phyloP scores from a whole-genome alignment of 2,797 vertebrate genomes.

The Scomberomorus guttatus region DNA sequence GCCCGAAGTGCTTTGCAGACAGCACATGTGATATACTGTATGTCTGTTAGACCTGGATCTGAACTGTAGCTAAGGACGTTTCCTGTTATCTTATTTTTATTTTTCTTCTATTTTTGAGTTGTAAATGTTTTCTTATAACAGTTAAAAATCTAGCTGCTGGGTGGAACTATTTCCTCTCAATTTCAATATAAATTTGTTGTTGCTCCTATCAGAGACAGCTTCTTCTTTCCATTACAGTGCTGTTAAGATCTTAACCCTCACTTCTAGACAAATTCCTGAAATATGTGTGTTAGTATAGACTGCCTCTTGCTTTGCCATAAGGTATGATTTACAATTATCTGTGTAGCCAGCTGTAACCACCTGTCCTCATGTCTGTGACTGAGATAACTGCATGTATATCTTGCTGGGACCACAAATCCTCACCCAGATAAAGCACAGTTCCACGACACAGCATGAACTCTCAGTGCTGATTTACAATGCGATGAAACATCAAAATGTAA shows the following conservation, averaged over 20 bases:
- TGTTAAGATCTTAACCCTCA: background rate
- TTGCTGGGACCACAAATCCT: background rate
- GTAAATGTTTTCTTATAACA: background rate
- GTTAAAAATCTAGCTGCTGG: background rate
- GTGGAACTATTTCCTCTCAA: background rate
- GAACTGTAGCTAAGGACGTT: background rate
- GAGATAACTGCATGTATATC: background rate
- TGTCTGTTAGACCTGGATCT: conserved; percentile 11
- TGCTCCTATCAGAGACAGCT: background rate
- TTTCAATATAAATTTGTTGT: background rate
- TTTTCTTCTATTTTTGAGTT: background rate
- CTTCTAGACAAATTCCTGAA: background rate
- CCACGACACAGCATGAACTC: background rate
- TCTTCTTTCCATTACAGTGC: background rate
- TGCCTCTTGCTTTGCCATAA: conserved; percentile 1
- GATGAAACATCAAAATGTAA: background rate
- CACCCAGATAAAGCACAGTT: background rate
- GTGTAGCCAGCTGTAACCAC: background rate
- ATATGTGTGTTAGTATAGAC: background rate
- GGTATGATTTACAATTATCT: background rate
- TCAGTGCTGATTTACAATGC: background rate
- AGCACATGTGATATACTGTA: conserved; percentile 5
- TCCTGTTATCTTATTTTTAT: background rate
- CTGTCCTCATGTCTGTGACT: conserved; percentile 8
- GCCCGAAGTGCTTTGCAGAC: conserved; percentile 9